Evolutionary conservation across 2,888 invertebrate genomes (phyloP).

Genomic region (Callyntrura sp.): DNA sequence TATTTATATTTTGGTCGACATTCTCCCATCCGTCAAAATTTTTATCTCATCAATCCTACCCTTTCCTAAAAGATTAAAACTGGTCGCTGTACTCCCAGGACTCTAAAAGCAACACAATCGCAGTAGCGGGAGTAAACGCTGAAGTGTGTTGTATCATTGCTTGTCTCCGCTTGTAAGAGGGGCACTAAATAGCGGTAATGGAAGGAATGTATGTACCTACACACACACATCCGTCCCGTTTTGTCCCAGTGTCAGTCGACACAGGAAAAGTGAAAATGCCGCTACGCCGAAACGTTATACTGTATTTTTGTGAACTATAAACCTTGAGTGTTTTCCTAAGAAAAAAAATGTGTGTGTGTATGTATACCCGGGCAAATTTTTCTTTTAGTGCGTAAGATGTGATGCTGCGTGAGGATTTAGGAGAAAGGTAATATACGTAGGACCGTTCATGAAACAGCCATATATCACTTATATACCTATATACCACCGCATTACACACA

Average conservation of each 20-base stretch:
- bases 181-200: background rate
- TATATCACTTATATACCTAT: background rate
- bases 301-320: background rate
- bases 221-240: too few relatives aligned
- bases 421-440: background rate
- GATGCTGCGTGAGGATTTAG: slow-evolving; percentile 27
- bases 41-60: too few relatives aligned
- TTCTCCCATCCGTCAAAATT: too few relatives aligned
- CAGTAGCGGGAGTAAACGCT: background rate
- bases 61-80: too few relatives aligned
- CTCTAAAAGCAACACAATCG: background rate
- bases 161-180: background rate
- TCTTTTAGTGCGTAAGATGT: slow-evolving; percentile 31
- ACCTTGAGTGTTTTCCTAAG: background rate
- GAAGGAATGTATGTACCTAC: background rate
- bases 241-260: background rate
- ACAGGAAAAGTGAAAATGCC: background rate
- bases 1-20: too few relatives aligned
- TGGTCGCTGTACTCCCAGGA: too few relatives aligned
- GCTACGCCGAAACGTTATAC: background rate
- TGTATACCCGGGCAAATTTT: too few relatives aligned
- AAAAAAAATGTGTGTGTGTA: background rate
- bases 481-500: background rate
- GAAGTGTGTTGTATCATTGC: slow-evolving; percentile 15
- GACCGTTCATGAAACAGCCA: background rate